phyloP scores from a whole-genome alignment of 2,113 vertebrate species.

The Eublepharis macularius region DNA sequence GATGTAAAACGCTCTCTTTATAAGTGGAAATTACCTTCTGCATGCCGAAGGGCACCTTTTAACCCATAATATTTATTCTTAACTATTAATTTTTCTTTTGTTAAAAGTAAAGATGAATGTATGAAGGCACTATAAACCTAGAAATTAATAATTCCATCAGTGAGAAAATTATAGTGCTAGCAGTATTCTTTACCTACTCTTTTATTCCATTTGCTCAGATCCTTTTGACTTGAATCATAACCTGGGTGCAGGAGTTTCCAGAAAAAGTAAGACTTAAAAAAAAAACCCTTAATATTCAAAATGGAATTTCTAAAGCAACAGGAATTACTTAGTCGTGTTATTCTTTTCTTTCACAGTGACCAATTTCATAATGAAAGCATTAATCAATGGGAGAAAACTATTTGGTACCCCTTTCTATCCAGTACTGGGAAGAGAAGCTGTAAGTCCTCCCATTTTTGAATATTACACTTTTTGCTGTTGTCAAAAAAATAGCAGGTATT shows the following conservation, averaged over 20 bases:
- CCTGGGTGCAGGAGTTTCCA: constrained; percentile 97
- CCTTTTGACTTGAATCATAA: constrained; percentile 99
- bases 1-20: too few species aligned
- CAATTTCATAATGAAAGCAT: constrained; percentile 99
- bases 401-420: constrained; percentile 96
- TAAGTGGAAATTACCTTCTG: too few species aligned
- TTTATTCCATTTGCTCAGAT: constrained; percentile 75
- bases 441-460: constrained; percentile 69
- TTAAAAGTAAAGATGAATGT: too few species aligned
- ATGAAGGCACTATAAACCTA: not conserved
- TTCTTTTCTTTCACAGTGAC: constrained; percentile 85
- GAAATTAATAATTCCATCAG: not conserved
- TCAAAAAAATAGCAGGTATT: not conserved
- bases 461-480: not conserved
- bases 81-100: too few species aligned
- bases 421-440: constrained; percentile 88
- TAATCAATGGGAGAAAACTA: constrained; percentile 96
- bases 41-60: too few species aligned
- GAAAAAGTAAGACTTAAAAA: constrained; percentile 89
- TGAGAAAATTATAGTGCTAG: not conserved
- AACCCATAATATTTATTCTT: too few species aligned
- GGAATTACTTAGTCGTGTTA: constrained; percentile 19
- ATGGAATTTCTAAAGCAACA: constrained; percentile 22
- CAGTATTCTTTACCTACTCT: not conserved
- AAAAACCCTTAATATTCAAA: not conserved